phyloP scores from a whole-genome alignment of 1,140 invertebrate genomes.

The Heliconius nattereri region DNA sequence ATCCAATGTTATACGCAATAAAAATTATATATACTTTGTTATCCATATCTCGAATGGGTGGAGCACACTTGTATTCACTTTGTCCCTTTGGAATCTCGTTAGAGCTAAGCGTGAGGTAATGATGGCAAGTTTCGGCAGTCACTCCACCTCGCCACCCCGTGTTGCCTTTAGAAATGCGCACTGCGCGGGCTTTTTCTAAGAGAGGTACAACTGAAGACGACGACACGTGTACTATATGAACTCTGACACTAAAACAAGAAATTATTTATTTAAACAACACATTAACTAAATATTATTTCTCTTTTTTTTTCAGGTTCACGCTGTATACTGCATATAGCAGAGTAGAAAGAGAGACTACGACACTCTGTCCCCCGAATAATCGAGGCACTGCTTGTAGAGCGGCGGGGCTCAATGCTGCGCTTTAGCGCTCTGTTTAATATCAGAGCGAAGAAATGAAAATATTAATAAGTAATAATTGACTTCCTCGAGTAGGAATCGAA shows the following conservation, averaged over 20 bases:
- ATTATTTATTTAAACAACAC: background rate
- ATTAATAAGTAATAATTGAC: too few relatives aligned
- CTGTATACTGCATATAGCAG: too few relatives aligned
- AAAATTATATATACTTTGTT: slow-evolving; percentile 80
- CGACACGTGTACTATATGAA: slow-evolving; percentile 89
- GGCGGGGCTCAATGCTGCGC: too few relatives aligned
- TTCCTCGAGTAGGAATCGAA: too few relatives aligned
- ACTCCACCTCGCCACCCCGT: slow-evolving; percentile 72
- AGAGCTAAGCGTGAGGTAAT: slow-evolving; percentile 85
- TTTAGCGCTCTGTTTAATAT: too few relatives aligned
- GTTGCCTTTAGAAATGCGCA: slow-evolving; percentile 44
- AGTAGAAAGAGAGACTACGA: too few relatives aligned
- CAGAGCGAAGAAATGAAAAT: too few relatives aligned
- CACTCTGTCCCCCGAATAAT: too few relatives aligned
- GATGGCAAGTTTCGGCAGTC: slow-evolving; percentile 88
- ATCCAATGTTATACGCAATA: background rate
- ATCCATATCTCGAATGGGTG: slow-evolving; percentile 83
- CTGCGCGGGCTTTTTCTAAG: slow-evolving; percentile 54
- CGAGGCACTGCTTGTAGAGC: too few relatives aligned
- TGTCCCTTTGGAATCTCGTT: slow-evolving; percentile 83
- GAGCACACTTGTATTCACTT: slow-evolving; percentile 87
- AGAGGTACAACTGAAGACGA: slow-evolving; percentile 80
- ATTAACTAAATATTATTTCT: too few relatives aligned
- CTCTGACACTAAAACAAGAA: slow-evolving; percentile 78
- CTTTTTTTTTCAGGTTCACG: too few relatives aligned